Conservation (phyloP, 2,888 invertebrate species). For the Reticulitermes lucifugus region DNA sequence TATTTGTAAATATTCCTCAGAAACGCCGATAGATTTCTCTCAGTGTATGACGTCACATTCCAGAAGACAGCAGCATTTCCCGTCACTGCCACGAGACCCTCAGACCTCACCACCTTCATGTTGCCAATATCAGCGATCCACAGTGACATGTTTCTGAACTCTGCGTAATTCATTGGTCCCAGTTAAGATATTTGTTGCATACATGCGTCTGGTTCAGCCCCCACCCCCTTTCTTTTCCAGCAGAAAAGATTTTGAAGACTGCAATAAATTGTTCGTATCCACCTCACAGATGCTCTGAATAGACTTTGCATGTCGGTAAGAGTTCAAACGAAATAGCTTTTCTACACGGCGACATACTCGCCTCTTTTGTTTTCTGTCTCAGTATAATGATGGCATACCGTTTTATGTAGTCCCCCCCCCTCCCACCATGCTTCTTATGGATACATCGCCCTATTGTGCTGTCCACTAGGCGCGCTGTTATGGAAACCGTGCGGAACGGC, state of each 20-base stretch:
- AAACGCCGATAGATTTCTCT: no score
- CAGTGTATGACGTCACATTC: no score
- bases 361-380: not conserved
- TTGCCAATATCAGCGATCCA: no score
- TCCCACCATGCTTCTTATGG: not conserved
- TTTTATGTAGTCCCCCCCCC: constrained; percentile 13
- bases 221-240: not conserved
- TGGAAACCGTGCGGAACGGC: not conserved
- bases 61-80: no score
- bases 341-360: not conserved
- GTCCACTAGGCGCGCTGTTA: constrained; percentile 38
- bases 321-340: constrained; percentile 15
- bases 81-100: no score
- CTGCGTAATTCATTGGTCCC: no score
- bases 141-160: no score
- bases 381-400: constrained; percentile 16
- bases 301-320: not conserved
- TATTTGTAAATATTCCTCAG: no score
- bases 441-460: constrained; percentile 51
- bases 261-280: not conserved
- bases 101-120: no score
- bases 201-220: not conserved
- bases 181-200: no score
- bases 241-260: constrained; percentile 14
- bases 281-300: not conserved